These are phyloP conservation scores for Ecliptopera silaceata DNA, from an alignment of 2,888 invertebrate genomes.

Conservation along the genomic window DNA sequence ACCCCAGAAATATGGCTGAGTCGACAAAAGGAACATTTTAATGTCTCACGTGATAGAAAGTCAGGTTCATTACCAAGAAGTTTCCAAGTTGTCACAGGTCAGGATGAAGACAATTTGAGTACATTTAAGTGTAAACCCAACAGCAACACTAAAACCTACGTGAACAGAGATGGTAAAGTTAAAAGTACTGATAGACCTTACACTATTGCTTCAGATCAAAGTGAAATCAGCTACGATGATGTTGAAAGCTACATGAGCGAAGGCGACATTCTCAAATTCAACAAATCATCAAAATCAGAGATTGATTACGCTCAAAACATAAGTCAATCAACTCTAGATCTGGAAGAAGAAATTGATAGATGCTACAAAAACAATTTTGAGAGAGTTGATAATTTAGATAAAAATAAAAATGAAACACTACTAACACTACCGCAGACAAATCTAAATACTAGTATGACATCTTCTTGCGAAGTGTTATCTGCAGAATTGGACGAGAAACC, in stretches of 20 bases:
- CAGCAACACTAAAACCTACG: conserved; percentile 76
- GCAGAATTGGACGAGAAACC: conserved; percentile 71
- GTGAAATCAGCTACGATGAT: conserved; percentile 86
- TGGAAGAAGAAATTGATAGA: conserved; percentile 78
- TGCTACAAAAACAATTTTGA: conserved; percentile 79
- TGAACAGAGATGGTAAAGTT: conserved; percentile 84
- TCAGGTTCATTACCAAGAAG: conserved; percentile 91
- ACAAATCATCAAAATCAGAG: conserved; percentile 62
- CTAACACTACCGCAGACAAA: conserved; percentile 68
- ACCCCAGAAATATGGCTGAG: conserved; percentile 88
- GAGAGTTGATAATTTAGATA: conserved; percentile 57
- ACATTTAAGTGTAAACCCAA: conserved; percentile 74
- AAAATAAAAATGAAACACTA: conserved; percentile 65
- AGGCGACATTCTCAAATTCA: conserved; percentile 72
- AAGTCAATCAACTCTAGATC: conserved; percentile 75
- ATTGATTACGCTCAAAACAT: conserved; percentile 66
- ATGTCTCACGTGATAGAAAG: conserved; percentile 85
- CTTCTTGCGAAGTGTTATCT: conserved; percentile 81
- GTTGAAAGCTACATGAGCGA: conserved; percentile 84
- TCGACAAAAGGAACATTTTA: conserved; percentile 87
- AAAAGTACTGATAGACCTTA: conserved; percentile 86
- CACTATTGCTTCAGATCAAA: conserved; percentile 88
- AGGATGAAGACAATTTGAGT: conserved; percentile 69
- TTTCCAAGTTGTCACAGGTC: conserved; percentile 86
- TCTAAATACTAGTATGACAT: conserved; percentile 78